Percentiles rank a stretch among this genome's conserved stretches.
These are phyloP conservation scores for Hetaerina americana DNA, from an alignment of 1,140 invertebrate genomes.

Conservation along the genomic window DNA sequence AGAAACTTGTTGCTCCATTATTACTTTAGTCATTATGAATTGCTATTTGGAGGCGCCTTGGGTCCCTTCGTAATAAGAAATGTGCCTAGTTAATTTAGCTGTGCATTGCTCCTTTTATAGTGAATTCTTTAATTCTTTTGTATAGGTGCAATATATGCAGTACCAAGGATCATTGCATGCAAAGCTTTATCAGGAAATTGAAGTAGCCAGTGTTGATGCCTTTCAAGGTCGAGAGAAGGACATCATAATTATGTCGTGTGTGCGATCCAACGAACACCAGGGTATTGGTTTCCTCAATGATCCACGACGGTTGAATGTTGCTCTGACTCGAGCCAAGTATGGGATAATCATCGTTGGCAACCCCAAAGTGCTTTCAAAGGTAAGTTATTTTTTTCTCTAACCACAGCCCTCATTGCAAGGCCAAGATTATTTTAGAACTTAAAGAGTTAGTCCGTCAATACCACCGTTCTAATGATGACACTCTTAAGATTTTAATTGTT, in stretches of 20 bases:
- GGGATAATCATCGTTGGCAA: conserved; percentile 99
- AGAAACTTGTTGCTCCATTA: too few species aligned
- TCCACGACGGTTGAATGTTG: conserved; percentile 93
- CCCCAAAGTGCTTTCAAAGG: conserved; percentile 93
- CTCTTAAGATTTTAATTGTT: not conserved
- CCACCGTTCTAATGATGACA: not conserved
- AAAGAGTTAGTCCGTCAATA: too few species aligned
- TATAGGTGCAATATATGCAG: conserved; percentile 87
- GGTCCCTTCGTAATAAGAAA: too few species aligned
- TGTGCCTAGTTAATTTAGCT: too few species aligned
- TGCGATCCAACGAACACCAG: conserved; percentile 82
- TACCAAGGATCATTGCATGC: conserved; percentile 94
- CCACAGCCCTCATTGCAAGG: not conserved
- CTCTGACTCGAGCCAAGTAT: conserved; percentile 92
- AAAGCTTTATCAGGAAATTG: conserved; percentile 96
- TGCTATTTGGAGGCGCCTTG: too few species aligned
- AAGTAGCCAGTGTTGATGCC: conserved; percentile 98
- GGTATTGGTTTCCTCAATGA: conserved; percentile 93
- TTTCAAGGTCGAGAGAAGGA: conserved; percentile 98
- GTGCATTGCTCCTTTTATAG: conserved; percentile 2
- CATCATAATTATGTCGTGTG: conserved; percentile 98
- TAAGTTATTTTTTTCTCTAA: conserved; percentile 18
- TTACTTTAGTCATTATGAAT: too few species aligned
- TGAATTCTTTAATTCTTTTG: conserved; percentile 5
- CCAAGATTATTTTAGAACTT: not conserved